These are phyloP conservation scores for Neotragus pygmaeus DNA, from an alignment of 2,113 vertebrate species.

Conservation along the genomic window DNA sequence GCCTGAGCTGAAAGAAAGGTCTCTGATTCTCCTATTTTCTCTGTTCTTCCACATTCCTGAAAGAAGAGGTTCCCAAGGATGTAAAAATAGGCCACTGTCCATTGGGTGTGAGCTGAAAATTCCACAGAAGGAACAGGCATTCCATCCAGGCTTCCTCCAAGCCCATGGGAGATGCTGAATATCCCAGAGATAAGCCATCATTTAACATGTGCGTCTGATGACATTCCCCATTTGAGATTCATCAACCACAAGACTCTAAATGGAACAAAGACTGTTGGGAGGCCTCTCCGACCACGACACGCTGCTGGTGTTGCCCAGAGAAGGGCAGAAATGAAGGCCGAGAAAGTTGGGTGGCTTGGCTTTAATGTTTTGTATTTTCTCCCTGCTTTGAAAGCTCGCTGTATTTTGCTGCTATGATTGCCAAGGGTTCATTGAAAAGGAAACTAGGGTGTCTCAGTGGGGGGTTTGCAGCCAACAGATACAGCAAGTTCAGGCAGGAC, in stretches of 20 bases:
- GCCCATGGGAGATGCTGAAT: background rate
- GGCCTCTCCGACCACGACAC: background rate
- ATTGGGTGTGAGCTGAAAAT: background rate
- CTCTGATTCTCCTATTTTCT: background rate
- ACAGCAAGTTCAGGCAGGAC: constrained; percentile 53
- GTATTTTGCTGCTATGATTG: constrained; percentile 9
- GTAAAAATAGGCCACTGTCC: background rate
- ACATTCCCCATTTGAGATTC: background rate
- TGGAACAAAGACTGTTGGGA: background rate
- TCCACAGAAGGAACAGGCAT: background rate
- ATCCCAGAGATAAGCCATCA: background rate
- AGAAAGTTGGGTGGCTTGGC: background rate
- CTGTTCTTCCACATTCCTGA: constrained; percentile 16
- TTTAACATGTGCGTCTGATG: constrained; percentile 8
- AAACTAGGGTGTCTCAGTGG: constrained; percentile 17
- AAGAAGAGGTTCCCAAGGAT: constrained; percentile 35
- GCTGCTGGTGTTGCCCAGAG: background rate
- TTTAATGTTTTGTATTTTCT: constrained; percentile 28
- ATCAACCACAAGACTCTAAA: background rate
- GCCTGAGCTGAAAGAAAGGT: constrained; percentile 1
- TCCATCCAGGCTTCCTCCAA: background rate
- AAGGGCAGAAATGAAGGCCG: background rate
- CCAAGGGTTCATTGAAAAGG: constrained; percentile 44
- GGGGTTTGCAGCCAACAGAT: constrained; percentile 36
- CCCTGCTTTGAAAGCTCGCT: background rate